Percentiles rank a stretch among this genome's conserved stretches.
Evolutionary conservation across 1,140 invertebrate genomes (phyloP).

Genomic region (Parasteatoda tepidariorum): DNA sequence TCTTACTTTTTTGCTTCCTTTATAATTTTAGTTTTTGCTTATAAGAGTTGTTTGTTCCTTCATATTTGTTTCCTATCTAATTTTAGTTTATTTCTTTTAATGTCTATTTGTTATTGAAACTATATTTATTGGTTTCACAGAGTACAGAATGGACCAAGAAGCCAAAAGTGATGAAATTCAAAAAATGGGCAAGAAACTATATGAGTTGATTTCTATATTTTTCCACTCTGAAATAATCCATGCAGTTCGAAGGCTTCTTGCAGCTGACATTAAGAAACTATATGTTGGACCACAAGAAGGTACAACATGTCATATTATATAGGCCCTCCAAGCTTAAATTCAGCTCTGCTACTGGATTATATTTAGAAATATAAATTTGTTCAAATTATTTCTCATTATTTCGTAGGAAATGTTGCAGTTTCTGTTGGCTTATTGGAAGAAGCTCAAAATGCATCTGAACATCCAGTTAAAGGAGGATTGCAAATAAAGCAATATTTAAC

Average conservation of each 20-base stretch:
- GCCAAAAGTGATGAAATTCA: slow-evolving; percentile 64
- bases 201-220: slow-evolving; percentile 79
- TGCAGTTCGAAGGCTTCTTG: slow-evolving; percentile 82
- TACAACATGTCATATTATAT: background rate
- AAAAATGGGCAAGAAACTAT: slow-evolving; percentile 70
- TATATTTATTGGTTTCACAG: background rate
- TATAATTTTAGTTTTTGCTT: too few species aligned
- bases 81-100: background rate
- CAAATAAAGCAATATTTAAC: slow-evolving; percentile 84
- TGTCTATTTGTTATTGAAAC: background rate
- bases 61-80: background rate
- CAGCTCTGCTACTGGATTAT: background rate
- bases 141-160: slow-evolving; percentile 63
- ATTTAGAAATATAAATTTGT: background rate
- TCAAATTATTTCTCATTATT: slow-evolving; percentile 21
- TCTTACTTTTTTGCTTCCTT: too few species aligned
- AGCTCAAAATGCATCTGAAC: slow-evolving; percentile 63
- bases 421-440: slow-evolving; percentile 25
- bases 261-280: slow-evolving; percentile 85
- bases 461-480: slow-evolving; percentile 84
- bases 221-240: slow-evolving; percentile 82
- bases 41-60: too few species aligned
- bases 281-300: slow-evolving; percentile 72
- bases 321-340: too few species aligned
- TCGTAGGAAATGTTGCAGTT: slow-evolving; percentile 29